A percentile compares a stretch with the other conserved stretches of the same genome.
Evolutionary conservation across 2,888 invertebrate species (phyloP).

Genomic region (Euzophera pinguis): DNA sequence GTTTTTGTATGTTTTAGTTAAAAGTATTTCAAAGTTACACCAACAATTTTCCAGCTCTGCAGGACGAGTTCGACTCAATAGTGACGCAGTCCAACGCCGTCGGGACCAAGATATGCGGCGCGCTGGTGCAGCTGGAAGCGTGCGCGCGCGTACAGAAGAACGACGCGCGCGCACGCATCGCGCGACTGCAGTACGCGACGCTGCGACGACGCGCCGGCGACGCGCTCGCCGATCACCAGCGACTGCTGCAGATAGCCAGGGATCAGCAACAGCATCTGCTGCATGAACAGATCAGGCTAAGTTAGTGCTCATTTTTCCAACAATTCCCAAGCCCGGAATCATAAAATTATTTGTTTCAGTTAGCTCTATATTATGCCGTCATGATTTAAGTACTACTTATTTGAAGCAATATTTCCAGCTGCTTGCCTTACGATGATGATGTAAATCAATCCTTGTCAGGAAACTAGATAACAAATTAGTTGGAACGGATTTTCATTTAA

Average conservation of each 20-base stretch:
- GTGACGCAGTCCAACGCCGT: conserved; percentile 74
- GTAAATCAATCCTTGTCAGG: no score
- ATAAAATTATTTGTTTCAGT: no score
- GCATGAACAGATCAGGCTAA: conserved; percentile 77
- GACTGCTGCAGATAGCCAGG: conserved; percentile 71
- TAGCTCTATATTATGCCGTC: no score
- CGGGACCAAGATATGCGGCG: conserved; percentile 73
- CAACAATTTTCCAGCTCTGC: conserved; percentile 66
- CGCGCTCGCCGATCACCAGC: conserved; percentile 73
- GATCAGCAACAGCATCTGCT: conserved; percentile 74
- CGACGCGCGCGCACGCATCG: conserved; percentile 70
- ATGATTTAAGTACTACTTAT: no score
- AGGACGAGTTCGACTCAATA: conserved; percentile 80
- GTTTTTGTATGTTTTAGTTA: no score
- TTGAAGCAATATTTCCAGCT: no score
- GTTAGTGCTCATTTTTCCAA: conserved; percentile 44
- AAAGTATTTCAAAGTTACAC: neutral
- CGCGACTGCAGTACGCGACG: conserved; percentile 68
- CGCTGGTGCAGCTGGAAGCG: conserved; percentile 71
- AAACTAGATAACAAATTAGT: no score
- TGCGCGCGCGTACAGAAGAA: conserved; percentile 38
- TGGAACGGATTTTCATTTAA: no score
- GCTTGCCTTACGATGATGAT: no score
- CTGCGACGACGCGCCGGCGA: conserved; percentile 68
- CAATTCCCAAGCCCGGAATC: no score